Percentiles rank a stretch among this genome's conserved stretches.
These are phyloP conservation scores for Phrynosoma platyrhinos DNA, from an alignment of 2,113 vertebrate genomes.

Conservation along the genomic window DNA sequence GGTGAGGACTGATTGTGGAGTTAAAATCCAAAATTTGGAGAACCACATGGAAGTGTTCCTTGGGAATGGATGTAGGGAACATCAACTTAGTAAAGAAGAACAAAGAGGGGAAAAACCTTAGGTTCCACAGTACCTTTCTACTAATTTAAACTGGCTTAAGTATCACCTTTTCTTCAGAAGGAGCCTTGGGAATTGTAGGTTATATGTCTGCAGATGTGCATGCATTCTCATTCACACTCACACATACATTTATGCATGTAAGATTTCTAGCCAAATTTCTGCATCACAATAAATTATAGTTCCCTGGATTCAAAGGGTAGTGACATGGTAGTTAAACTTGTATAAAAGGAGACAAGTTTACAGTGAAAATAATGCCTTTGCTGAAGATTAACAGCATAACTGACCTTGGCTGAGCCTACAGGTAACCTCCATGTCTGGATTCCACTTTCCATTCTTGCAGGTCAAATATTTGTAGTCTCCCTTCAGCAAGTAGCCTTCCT, in stretches of 20 bases:
- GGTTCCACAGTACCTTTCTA: neutral
- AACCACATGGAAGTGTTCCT: neutral
- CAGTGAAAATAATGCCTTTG: neutral
- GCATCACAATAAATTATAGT: neutral
- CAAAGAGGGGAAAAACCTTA: neutral
- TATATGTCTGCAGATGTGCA: too few species aligned
- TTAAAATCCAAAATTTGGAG: neutral
- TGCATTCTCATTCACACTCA: too few species aligned
- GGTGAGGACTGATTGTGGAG: too few species aligned
- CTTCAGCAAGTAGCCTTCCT: conserved; percentile 94
- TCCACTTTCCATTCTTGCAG: conserved; percentile 95
- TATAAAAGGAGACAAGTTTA: neutral
- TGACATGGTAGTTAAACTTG: neutral
- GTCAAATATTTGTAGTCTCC: conserved; percentile 97
- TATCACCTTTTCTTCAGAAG: neutral
- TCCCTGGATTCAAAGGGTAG: neutral
- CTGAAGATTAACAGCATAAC: conserved; percentile 39
- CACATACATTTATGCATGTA: too few species aligned
- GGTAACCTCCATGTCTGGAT: conserved; percentile 93
- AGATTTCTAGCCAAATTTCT: neutral
- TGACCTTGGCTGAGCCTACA: conserved; percentile 91
- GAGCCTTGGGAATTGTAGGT: neutral
- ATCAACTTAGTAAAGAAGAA: neutral
- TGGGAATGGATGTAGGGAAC: too few species aligned
- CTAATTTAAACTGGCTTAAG: neutral